Base-by-base conservation (phyloP, 2,113 vertebrate species). In the Hirundichthys speculiger region DNA sequence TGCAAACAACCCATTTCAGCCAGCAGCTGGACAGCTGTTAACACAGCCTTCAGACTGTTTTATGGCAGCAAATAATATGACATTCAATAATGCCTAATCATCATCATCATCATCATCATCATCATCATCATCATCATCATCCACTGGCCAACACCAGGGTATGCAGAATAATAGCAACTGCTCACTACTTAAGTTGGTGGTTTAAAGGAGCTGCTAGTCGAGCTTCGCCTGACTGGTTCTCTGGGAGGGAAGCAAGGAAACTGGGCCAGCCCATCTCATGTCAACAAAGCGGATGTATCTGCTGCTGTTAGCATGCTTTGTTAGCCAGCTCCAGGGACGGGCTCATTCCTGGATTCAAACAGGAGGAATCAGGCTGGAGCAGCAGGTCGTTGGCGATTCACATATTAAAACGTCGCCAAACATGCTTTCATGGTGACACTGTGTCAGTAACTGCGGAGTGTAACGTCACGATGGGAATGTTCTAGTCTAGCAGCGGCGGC, bases 201-300 rank as follows among this genome's bases (percentile, higher is more conserved):
- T 52, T 54, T 34, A 49, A 34, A 34, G 30, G 39, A 54, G n/a
- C 16, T 47, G 56, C 69, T 41, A 71, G 47, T 42, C 13, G 64
- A 45, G 7, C 30, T 10, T 27, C 25, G 6, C 3, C 25, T 10
- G 42, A 41, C 18, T 16, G 60, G 45, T 39, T 57, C 51, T 42
- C 48, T 25, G 75, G 65, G 73, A 70, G 39, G 61, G 48, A 42
- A 74, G 48, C 69, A 75, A 78, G 80, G 75, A 89, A 84, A 79
- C 47, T 68, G 73, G 73, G 84, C 67, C 80, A 68, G 77, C 54
- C 70, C 73, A 72, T 83, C 60, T 68, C 70, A 82, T 91, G 87
- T 90, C 89, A 92, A 91, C 89, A 89, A 89, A 90, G 88, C 91
- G 84, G 88, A 88, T 84, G 80, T 82, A 40, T 82, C 85, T 25